Conservation (phyloP, 2,797 vertebrate genomes). For the Pseudotriccus pelzelni region DNA sequence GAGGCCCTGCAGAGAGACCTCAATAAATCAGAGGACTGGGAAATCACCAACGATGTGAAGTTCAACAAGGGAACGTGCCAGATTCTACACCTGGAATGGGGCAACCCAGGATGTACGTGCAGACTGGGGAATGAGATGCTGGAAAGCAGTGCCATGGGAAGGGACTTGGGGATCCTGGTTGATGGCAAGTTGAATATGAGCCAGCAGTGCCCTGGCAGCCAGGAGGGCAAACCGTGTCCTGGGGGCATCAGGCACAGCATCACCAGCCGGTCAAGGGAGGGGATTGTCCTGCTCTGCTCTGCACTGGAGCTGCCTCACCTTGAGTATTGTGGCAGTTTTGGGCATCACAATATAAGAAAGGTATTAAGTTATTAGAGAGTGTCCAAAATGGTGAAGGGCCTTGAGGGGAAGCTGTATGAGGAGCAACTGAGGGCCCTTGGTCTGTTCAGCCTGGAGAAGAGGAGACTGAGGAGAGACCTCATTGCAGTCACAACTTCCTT, state of each 20-base stretch:
- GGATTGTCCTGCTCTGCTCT: background rate
- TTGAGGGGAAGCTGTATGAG: background rate
- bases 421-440: background rate
- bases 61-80: background rate
- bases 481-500: background rate
- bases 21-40: background rate
- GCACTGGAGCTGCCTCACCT: background rate
- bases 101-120: too few relatives aligned
- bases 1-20: background rate
- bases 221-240: background rate
- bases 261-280: background rate
- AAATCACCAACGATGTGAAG: background rate
- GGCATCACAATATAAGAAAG: background rate
- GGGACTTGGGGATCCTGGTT: background rate
- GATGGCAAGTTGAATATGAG: background rate
- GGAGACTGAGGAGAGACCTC: background rate
- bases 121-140: background rate
- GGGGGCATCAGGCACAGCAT: background rate
- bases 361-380: background rate
- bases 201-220: background rate
- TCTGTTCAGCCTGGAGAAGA: background rate
- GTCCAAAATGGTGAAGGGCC: background rate
- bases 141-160: background rate
- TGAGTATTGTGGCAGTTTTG: background rate
- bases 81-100: background rate